Conservation (phyloP, 1,140 invertebrate genomes). For the Chironomus striatipennis region DNA sequence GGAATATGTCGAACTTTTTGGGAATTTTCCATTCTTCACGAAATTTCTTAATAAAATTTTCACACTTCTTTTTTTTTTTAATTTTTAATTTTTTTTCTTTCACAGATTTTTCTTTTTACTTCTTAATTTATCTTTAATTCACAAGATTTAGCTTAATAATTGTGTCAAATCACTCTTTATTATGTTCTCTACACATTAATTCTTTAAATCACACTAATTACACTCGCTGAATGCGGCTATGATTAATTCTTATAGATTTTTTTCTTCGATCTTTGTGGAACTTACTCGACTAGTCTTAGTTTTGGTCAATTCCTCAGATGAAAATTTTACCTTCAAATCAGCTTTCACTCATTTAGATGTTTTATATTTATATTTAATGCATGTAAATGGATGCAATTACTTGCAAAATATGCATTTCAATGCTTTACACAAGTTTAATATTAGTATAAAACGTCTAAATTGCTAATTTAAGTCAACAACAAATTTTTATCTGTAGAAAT, state of each 20-base stretch:
- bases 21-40: not conserved
- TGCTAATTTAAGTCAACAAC: no score
- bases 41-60: not conserved
- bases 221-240: not conserved
- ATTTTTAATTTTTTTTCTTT: not conserved
- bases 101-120: not conserved
- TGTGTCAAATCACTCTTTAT: not conserved
- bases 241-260: not conserved
- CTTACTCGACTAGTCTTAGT: not conserved
- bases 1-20: conserved; percentile 67
- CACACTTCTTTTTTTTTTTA: not conserved
- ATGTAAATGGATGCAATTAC: no score
- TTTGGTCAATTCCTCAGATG: no score
- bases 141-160: not conserved
- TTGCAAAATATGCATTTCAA: no score
- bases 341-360: no score
- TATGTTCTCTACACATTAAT: not conserved
- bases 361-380: no score
- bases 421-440: no score
- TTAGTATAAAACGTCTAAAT: no score
- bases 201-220: not conserved
- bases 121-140: not conserved
- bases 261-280: conserved; percentile 8
- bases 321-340: no score
- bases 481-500: no score